Percentiles rank a stretch among this genome's conserved stretches.
phyloP scores from a whole-genome alignment of 2,888 invertebrate genomes.

The Allygus modestus region DNA sequence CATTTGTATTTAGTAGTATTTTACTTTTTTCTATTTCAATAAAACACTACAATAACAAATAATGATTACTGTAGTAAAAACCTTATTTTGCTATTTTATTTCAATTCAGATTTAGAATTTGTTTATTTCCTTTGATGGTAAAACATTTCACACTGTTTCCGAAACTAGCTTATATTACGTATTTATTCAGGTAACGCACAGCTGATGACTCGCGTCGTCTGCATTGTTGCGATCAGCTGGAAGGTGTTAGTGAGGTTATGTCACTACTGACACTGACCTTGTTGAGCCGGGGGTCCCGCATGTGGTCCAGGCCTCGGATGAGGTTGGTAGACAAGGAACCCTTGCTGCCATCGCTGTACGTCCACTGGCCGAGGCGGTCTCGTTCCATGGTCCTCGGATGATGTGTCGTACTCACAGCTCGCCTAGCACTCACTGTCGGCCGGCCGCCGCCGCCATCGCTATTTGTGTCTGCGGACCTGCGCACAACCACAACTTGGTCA shows the following conservation, averaged over 20 bases:
- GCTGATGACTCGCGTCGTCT: background rate
- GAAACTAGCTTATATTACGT: no score
- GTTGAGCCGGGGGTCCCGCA: conserved; percentile 83
- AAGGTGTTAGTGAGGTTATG: no score
- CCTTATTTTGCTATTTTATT: no score
- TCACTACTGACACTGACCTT: conserved; percentile 78
- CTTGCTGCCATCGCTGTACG: conserved; percentile 75
- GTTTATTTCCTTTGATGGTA: no score
- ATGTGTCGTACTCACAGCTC: background rate
- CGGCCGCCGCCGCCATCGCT: conserved; percentile 51
- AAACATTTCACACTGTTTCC: no score
- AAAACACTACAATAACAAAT: no score
- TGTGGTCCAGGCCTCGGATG: conserved; percentile 82
- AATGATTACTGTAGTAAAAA: no score
- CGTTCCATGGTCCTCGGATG: conserved; percentile 69
- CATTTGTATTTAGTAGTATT: no score
- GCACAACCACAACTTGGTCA: conserved; percentile 58
- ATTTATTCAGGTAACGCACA: no score
- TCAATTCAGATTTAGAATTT: no score
- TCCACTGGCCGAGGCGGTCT: conserved; percentile 82
- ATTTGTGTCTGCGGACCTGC: conserved; percentile 63
- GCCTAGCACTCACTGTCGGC: conserved; percentile 34
- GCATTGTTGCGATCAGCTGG: conserved; percentile 1
- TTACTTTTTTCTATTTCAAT: no score
- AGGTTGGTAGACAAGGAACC: conserved; percentile 76